Base-by-base conservation (phyloP, 2,888 invertebrate genomes). In the Dorcus parallelipipedus region DNA sequence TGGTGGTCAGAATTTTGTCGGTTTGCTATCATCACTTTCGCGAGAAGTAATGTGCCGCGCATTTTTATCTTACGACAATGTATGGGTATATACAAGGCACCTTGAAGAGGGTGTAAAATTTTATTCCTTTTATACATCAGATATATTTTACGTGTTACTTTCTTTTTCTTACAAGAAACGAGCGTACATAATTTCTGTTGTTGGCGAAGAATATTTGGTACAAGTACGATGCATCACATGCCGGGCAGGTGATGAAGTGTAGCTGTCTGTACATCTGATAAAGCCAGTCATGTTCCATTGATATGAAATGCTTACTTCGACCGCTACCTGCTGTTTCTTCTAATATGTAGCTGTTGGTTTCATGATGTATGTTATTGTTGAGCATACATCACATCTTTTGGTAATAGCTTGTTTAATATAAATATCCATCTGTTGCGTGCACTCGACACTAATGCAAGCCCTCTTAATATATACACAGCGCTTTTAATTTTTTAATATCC, bases 211-310 rank as follows among this genome's bases (percentile, higher is more conserved):
- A 63, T 64, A 62, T 62, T 62, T 58, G 58, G 64, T 62, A 45
- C 59, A 63, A 54, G 61, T 52, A 53, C 50, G 41, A 41, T 51
- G 53, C 57, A 60, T 60, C 56, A 54, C 64, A 61, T 58, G 62
- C 60, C 61, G 64, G 52, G 64, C 62, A 64, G 57, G 65, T 65
- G 65, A 65, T 65, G 65, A 65, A 64, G 65, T 65, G 60, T 60
- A 56, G 49, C 55, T 65, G 65, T 63, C 63, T 57, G 62, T 62
- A 62, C 62, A 65, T 65, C 64, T 57, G 65, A 65, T 65, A 62
- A 64, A 59, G 61, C 65, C 59, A 63, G 64, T 63, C 65, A 65
- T 65, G 65, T 65, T 62, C 60, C 63, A 65, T 63, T 65, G 65
- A 65, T 63, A 63, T 62, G 62, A 65, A 65, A 64, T 58, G 64